Evolutionary conservation across 2,113 vertebrate genomes (phyloP).

Genomic region (Carlito syrichta): DNA sequence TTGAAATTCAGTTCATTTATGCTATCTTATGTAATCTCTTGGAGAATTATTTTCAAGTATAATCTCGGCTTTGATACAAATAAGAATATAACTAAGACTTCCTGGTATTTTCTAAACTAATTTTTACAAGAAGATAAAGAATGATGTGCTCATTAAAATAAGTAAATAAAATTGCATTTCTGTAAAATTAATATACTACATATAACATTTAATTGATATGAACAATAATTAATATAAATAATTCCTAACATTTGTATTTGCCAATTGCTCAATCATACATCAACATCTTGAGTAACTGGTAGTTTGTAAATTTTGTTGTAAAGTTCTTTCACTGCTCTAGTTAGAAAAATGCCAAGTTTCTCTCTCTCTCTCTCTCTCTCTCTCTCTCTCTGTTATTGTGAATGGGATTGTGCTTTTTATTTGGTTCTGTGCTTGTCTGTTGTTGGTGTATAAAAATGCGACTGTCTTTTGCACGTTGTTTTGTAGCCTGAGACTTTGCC

Average conservation of each 20-base stretch:
- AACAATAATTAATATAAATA: not conserved
- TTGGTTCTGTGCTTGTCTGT: no score
- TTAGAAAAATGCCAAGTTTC: no score
- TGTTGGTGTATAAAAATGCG: no score
- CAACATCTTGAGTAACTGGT: no score
- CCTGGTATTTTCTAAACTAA: not conserved
- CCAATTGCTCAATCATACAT: not conserved
- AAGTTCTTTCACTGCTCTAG: no score
- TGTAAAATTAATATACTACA: not conserved
- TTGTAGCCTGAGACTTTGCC: no score
- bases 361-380: no score
- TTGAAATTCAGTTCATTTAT: not conserved
- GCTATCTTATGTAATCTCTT: not conserved
- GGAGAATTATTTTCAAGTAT: not conserved
- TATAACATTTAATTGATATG: not conserved
- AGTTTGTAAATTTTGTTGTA: no score
- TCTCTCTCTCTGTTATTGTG: no score
- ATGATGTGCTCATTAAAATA: not conserved
- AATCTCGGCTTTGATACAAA: not conserved
- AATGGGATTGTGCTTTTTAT: no score
- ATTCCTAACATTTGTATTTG: not conserved
- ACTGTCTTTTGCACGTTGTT: no score
- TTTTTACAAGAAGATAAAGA: not conserved
- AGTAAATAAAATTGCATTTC: not conserved
- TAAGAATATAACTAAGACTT: not conserved